Evolutionary conservation across 1,140 invertebrate species (phyloP).

Genomic region (Eriosoma lanigerum): DNA sequence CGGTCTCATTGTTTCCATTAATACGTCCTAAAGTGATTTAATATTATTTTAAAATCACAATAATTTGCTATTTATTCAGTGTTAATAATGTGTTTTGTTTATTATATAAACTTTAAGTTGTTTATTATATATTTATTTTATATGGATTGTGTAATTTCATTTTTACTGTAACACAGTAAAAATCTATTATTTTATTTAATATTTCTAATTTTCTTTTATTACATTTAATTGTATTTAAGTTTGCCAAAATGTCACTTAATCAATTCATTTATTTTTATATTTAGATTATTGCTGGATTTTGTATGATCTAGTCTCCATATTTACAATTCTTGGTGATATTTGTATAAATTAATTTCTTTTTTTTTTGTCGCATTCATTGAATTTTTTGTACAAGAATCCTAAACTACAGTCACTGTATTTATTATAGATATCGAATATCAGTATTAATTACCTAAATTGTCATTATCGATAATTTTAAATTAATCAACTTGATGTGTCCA

Average conservation of each 20-base stretch:
- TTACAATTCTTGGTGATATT: background rate
- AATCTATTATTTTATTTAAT: background rate
- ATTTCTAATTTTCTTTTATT: constrained; percentile 20
- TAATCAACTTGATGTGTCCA: constrained; percentile 18
- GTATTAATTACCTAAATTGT: constrained; percentile 27
- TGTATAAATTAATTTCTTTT: background rate
- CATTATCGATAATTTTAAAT: background rate
- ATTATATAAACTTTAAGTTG: background rate
- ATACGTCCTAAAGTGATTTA: background rate
- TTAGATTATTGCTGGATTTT: background rate
- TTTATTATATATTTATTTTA: constrained; percentile 8
- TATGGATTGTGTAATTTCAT: background rate
- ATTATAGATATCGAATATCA: constrained; percentile 17
- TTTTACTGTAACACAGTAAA: background rate
- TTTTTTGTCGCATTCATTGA: background rate
- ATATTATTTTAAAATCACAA: background rate
- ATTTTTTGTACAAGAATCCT: constrained; percentile 15
- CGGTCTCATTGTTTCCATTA: background rate
- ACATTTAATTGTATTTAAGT: background rate
- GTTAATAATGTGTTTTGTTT: constrained; percentile 5
- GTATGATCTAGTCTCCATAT: background rate
- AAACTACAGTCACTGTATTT: background rate
- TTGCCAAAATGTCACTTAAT: constrained; percentile 38
- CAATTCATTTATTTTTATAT: constrained; percentile 33
- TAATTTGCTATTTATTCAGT: constrained; percentile 17